Percentiles rank a stretch among this genome's conserved stretches.
These are phyloP conservation scores for Pelobates cultripes DNA, from an alignment of 2,797 vertebrate genomes.

Conservation along the genomic window DNA sequence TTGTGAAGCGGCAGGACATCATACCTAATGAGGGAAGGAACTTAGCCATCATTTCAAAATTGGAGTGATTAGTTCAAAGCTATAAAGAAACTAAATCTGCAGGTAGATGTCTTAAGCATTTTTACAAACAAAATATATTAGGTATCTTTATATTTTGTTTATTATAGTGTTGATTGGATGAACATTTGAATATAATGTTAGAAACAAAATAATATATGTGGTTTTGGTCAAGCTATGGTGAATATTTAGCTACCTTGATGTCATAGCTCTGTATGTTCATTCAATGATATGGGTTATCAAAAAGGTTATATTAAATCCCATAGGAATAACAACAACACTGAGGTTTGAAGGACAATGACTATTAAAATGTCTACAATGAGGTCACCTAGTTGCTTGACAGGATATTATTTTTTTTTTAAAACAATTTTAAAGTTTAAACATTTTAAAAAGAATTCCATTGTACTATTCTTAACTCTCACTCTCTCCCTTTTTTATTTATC, in stretches of 20 bases:
- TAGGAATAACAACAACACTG: neutral
- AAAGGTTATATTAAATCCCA: neutral
- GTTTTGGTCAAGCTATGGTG: too few species aligned
- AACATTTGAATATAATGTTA: neutral
- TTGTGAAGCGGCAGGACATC: conserved; percentile 19
- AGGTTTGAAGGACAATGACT: neutral
- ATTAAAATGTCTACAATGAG: neutral
- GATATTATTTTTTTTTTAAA: neutral
- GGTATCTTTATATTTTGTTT: neutral
- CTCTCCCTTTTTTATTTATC: too few species aligned
- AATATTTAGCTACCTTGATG: too few species aligned
- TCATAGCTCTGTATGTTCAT: neutral
- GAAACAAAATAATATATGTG: neutral
- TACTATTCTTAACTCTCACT: too few species aligned
- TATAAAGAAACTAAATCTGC: neutral
- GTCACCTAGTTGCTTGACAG: neutral
- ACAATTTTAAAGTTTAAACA: too few species aligned
- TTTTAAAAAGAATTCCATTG: too few species aligned
- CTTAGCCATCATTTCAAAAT: neutral
- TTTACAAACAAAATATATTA: neutral
- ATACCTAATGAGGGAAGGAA: conserved; percentile 25
- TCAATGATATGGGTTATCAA: neutral
- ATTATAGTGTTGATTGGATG: neutral
- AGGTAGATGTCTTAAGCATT: neutral
- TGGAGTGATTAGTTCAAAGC: conserved; percentile 1